These are phyloP conservation scores for Chlorospingus semifuscus DNA, from an alignment of 2,797 vertebrate genomes.

Conservation along the genomic window DNA sequence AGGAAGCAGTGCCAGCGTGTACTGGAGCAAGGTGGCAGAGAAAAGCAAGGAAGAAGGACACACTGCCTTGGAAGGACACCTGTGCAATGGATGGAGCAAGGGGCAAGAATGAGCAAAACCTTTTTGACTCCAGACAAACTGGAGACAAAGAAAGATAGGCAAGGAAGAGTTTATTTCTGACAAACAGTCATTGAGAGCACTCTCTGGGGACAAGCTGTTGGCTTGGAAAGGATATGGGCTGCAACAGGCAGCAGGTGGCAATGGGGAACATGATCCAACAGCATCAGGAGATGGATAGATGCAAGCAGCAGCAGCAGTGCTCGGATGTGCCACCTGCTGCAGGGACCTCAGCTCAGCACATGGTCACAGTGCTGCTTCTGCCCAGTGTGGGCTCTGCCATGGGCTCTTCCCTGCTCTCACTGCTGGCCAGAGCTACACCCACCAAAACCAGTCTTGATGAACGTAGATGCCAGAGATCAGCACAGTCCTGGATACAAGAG, in stretches of 20 bases:
- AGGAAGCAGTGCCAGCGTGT: background rate
- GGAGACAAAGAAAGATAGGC: background rate
- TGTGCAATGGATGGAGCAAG: background rate
- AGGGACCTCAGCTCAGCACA: rapidly evolving
- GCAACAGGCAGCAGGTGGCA: background rate
- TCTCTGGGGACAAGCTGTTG: background rate
- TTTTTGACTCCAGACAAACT: background rate
- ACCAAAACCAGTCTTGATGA: background rate
- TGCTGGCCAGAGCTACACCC: background rate
- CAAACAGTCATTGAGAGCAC: background rate
- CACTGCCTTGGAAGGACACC: background rate
- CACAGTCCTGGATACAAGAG: background rate
- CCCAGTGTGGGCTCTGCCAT: background rate
- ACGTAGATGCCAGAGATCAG: background rate
- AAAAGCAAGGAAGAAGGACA: background rate
- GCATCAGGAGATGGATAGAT: background rate
- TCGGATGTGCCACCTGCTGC: background rate
- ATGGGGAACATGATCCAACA: background rate
- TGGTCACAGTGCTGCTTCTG: background rate
- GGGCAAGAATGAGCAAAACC: background rate
- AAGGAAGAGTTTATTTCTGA: background rate
- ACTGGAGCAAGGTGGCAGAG: background rate
- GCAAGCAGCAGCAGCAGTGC: background rate
- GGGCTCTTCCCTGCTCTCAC: background rate
- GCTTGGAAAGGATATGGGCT: background rate